A percentile compares a stretch with the other conserved stretches of the same genome.
Evolutionary conservation across 2,113 vertebrate genomes (phyloP).

Genomic region (Variabilichromis moorii): DNA sequence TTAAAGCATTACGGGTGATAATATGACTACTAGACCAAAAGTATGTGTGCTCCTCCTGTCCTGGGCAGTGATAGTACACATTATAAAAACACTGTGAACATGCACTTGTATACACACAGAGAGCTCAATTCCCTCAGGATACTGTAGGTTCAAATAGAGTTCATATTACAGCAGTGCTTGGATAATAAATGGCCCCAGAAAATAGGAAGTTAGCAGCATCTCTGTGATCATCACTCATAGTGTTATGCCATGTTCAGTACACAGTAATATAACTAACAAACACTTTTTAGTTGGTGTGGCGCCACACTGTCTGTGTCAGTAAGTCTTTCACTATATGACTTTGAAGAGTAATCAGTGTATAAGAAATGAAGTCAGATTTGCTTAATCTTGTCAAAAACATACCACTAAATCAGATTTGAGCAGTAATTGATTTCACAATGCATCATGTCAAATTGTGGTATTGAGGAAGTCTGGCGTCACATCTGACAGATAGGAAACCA

Average conservation of each 20-base stretch:
- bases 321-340: not conserved
- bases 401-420: not conserved
- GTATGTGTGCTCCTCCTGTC: not conserved
- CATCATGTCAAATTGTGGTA: not conserved
- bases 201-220: not conserved
- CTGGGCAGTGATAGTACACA: not conserved
- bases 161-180: not conserved
- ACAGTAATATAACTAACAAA: not conserved
- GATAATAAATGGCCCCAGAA: constrained; percentile 4
- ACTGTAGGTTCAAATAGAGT: constrained; percentile 40
- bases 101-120: not conserved
- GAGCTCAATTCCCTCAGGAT: not conserved
- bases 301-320: not conserved
- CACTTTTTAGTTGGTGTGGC: not conserved
- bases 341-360: not conserved
- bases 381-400: not conserved
- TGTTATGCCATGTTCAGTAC: not conserved
- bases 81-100: not conserved
- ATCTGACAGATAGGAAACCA: not conserved
- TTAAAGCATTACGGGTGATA: not conserved
- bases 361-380: not conserved
- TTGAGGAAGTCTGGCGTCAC: not conserved
- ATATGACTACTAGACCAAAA: not conserved
- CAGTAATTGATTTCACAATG: not conserved
- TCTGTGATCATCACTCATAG: not conserved